Conservation (phyloP, 2,113 vertebrate genomes). For the Heptranchias perlo region DNA sequence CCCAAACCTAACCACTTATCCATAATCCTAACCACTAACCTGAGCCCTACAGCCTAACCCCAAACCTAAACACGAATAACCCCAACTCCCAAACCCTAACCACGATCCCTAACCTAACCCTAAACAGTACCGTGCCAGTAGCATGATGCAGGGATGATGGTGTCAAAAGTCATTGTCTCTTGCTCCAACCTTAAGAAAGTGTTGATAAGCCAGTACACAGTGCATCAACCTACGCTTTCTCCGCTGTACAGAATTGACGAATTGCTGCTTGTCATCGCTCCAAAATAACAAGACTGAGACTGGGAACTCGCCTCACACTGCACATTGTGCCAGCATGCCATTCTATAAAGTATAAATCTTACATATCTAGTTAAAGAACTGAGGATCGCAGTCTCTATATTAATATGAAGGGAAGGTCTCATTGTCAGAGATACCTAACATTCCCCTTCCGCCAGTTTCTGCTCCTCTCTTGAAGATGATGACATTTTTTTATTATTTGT, state of each 20-base stretch:
- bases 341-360: background rate
- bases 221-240: background rate
- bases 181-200: background rate
- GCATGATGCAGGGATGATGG: no score
- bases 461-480: background rate
- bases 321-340: background rate
- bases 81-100: no score
- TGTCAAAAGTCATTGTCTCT: no score
- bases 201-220: background rate
- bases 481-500: no score
- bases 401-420: background rate
- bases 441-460: background rate
- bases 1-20: background rate
- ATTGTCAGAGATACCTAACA: background rate
- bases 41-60: background rate
- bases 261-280: background rate
- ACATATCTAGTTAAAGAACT: background rate
- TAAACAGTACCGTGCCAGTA: no score
- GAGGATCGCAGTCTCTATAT: background rate
- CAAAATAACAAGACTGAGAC: background rate
- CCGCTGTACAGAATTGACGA: background rate
- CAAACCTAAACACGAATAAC: background rate
- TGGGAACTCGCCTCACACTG: background rate
- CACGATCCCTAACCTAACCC: no score
- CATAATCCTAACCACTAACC: background rate